A percentile compares a stretch with the other conserved stretches of the same genome.
Conservation (phyloP, 1,140 invertebrate species). For the Galleria mellonella region DNA sequence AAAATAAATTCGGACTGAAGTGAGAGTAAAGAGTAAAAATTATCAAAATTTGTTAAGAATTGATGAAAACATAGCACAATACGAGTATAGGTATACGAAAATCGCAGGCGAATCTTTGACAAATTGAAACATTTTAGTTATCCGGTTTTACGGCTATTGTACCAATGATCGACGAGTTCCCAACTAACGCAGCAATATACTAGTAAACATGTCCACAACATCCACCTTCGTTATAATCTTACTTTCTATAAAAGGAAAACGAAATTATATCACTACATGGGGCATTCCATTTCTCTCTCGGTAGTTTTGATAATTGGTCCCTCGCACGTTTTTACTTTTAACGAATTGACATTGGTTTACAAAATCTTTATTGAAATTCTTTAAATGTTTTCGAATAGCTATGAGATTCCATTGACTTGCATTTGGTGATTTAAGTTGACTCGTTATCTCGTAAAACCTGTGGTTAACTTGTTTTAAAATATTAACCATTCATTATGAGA, state of each 20-base stretch:
- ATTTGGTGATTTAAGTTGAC: no score
- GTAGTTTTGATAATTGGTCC: constrained; percentile 56
- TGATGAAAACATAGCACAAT: no score
- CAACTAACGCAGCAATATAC: constrained; percentile 17
- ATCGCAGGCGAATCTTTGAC: no score
- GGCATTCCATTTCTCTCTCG: constrained; percentile 66
- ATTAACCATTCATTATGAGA: no score
- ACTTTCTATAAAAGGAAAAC: constrained; percentile 74
- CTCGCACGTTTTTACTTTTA: constrained; percentile 48
- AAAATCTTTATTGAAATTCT: background rate
- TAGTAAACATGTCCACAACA: constrained; percentile 35
- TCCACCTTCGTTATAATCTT: constrained; percentile 51
- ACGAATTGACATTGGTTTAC: constrained; percentile 7
- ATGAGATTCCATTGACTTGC: constrained; percentile 1
- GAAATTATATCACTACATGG: constrained; percentile 62
- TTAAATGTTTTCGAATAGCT: no score
- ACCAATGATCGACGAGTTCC: constrained; percentile 23
- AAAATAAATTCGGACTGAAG: no score
- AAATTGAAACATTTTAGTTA: no score
- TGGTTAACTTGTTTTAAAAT: no score
- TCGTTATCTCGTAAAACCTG: no score
- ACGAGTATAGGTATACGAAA: no score
- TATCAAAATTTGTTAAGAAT: no score
- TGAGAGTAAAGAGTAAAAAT: no score
- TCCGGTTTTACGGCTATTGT: constrained; percentile 21